Base-by-base conservation (phyloP, 2,888 invertebrate species). In the Caenorhabditis panamensis region DNA sequence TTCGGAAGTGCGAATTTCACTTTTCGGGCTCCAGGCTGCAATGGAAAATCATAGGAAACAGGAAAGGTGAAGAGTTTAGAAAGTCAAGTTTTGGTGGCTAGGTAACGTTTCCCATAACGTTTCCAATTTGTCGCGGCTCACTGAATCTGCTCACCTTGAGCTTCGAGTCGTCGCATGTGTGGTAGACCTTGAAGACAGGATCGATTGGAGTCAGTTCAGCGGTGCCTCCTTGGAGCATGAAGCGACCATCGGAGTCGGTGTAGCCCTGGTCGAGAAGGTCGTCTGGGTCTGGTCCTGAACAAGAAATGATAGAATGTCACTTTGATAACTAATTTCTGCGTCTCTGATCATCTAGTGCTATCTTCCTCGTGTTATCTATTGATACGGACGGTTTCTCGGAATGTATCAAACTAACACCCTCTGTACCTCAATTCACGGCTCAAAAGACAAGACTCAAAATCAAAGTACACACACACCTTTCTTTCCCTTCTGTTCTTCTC, bases 141-240 rank as follows among this genome's bases (percentile, higher is more conserved):
- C 28, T 36, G n/a, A n/a, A n/a, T n/a, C n/a, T n/a, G 51, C 66
- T 26, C 63, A 85, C 85, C 83, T 81, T 77, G 44, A 87, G 66
- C 24, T 73, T 83, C 36, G 84, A 84, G 67, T 87, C 87, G 75
- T 86, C 87, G 41, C 87, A 87, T 47, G 84, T 85, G 83, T 86
- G 86, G 62, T 87, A 87, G 47, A 84, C 85, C 58, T 87, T 87
- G 84, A 87, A 87, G n/a, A 86, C 73, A 16, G 86, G 86, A 59
- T 87, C 87, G 79, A 86, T 86, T 18, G 84, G 84, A 13, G 87
- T 86, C 72, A 87, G 47, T 28, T 87, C 87, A 22, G 83, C 82
- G 11, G 85, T 86, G 44, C 85, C 82, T 41, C 84, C 84, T 11
- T 61, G 59, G n/a, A 84, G 79, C 9, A 20, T 22, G 78, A 87